Percentiles rank a stretch among this genome's conserved stretches.
Conservation (phyloP, 1,140 invertebrate species). For the Musca domestica region DNA sequence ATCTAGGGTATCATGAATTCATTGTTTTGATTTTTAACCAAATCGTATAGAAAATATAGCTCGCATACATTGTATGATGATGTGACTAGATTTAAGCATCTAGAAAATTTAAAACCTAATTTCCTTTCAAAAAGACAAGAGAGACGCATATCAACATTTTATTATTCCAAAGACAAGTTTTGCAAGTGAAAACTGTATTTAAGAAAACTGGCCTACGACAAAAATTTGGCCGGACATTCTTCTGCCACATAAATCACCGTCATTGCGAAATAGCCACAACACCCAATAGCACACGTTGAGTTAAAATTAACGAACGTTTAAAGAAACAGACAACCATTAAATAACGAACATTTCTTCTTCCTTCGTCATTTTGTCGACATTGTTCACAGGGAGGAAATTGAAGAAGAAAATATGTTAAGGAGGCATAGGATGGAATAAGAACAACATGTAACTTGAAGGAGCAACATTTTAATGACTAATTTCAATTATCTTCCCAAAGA, state of each 20-base stretch:
- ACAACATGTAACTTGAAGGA: not conserved
- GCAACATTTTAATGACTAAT: slow-evolving; percentile 3
- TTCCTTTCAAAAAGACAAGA: too few relatives aligned
- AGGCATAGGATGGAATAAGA: not conserved
- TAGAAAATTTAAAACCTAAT: too few relatives aligned
- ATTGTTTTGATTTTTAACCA: too few relatives aligned
- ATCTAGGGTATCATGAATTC: too few relatives aligned
- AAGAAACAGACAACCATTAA: slow-evolving; percentile 2
- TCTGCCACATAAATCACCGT: not conserved
- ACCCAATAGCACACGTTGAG: not conserved
- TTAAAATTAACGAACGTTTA: slow-evolving; percentile 16
- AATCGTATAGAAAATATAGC: too few relatives aligned
- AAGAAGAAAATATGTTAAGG: too few relatives aligned
- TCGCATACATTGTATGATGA: too few relatives aligned
- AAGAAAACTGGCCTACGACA: not conserved
- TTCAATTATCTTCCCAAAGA: not conserved
- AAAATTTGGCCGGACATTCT: not conserved
- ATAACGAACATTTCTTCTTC: not conserved
- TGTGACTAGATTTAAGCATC: too few relatives aligned
- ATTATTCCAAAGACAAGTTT: not conserved
- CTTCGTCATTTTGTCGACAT: not conserved
- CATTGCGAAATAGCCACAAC: not conserved
- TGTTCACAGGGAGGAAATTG: not conserved
- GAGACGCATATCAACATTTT: not conserved
- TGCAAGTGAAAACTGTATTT: not conserved